These are phyloP conservation scores for Clytia hemisphaerica DNA, from an alignment of 30 jellyfish, hydroid and myxozoan genomes.

Conservation along the genomic window DNA sequence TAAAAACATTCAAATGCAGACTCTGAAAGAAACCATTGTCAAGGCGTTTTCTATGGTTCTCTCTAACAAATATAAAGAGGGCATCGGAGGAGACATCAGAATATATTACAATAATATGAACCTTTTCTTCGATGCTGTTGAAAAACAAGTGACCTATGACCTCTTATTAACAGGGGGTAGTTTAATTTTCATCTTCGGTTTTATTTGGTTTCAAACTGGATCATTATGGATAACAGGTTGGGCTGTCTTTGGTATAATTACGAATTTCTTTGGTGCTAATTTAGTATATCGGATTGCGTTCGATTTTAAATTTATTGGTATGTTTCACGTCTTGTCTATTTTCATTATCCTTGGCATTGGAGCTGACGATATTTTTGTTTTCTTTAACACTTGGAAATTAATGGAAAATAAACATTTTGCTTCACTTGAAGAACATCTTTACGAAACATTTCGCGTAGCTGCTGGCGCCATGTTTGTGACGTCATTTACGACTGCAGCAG, in stretches of 20 bases:
- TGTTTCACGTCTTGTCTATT: slow-evolving; percentile 84
- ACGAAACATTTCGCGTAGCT: slow-evolving; percentile 87
- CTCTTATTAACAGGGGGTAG: slow-evolving; percentile 91
- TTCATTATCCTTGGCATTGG: slow-evolving; percentile 92
- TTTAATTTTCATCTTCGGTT: slow-evolving; percentile 72
- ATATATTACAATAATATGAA: slow-evolving; percentile 58
- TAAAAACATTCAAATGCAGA: slow-evolving; percentile 44
- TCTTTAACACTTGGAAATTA: slow-evolving; percentile 89
- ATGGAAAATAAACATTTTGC: slow-evolving; percentile 58
- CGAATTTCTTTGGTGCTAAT: slow-evolving; percentile 92
- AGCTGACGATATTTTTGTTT: slow-evolving; percentile 91
- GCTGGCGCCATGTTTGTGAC: slow-evolving; percentile 99
- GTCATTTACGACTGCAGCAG: slow-evolving; percentile 92
- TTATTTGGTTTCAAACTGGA: slow-evolving; percentile 85
- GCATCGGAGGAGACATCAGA: slow-evolving; percentile 61
- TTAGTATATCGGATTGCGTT: slow-evolving; percentile 70
- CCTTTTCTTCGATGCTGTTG: slow-evolving; percentile 76
- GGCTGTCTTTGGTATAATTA: slow-evolving; percentile 84
- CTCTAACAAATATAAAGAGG: slow-evolving; percentile 39
- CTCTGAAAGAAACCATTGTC: slow-evolving; percentile 22
- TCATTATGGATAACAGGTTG: slow-evolving; percentile 92
- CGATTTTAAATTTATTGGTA: slow-evolving; percentile 81
- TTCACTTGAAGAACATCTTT: slow-evolving; percentile 50
- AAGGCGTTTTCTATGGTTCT: slow-evolving; percentile 62
- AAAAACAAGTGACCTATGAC: slow-evolving; percentile 73